Conservation (phyloP, 2,113 vertebrate genomes). For the Meleagris gallopavo region DNA sequence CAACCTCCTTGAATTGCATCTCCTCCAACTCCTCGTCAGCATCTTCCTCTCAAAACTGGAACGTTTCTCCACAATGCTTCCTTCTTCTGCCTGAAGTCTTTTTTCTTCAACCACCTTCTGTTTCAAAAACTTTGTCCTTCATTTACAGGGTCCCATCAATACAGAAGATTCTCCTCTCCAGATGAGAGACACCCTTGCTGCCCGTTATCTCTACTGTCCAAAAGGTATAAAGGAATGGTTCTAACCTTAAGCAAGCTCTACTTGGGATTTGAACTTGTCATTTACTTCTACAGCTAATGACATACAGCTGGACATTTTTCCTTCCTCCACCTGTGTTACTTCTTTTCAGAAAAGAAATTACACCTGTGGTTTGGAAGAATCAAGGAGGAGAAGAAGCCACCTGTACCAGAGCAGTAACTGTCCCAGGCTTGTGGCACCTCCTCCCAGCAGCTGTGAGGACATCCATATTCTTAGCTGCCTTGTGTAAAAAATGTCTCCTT, state of each 20-base stretch:
- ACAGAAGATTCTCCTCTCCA: not conserved
- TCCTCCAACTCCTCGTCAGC: not conserved
- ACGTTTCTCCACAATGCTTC: not conserved
- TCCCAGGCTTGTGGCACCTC: not conserved
- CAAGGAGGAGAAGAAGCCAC: not conserved
- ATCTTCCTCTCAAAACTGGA: slow-evolving; percentile 20
- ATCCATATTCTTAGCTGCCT: not conserved
- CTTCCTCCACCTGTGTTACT: not conserved
- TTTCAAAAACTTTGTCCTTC: not conserved
- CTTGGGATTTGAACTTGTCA: not conserved
- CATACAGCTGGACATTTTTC: fast-evolving
- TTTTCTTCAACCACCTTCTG: not conserved
- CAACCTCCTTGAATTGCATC: slow-evolving; percentile 37
- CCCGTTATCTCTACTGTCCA: not conserved
- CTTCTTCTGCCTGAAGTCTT: not conserved
- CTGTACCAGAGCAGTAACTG: not conserved
- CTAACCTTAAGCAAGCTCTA: not conserved
- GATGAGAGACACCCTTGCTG: not conserved
- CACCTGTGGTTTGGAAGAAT: not conserved
- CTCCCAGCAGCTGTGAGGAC: not conserved
- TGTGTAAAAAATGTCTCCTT: not conserved
- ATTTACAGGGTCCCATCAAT: not conserved
- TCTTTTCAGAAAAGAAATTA: not conserved
- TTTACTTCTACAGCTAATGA: not conserved
- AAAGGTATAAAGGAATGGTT: not conserved